Conservation (phyloP, 2,888 invertebrate species). For the Epistrophella euchroma region DNA sequence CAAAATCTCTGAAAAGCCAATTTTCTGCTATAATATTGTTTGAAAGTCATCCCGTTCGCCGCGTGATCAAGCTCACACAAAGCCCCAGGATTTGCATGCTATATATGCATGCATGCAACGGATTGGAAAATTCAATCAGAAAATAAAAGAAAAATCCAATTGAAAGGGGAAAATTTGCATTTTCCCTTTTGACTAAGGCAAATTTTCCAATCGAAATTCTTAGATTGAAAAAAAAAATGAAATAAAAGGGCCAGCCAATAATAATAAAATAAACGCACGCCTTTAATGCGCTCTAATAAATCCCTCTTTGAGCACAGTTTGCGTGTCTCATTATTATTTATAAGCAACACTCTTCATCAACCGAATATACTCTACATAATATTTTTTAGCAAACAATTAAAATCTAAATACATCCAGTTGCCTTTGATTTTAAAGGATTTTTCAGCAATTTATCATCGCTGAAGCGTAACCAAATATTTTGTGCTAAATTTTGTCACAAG, state of each 20-base stretch:
- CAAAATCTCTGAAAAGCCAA: constrained; percentile 55
- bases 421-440: constrained; percentile 41
- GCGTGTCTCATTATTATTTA: constrained; percentile 65
- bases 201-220: constrained; percentile 59
- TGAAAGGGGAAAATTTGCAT: constrained; percentile 65
- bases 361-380: neutral
- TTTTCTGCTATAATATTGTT: constrained; percentile 64
- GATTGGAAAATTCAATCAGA: constrained; percentile 74
- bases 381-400: constrained; percentile 49
- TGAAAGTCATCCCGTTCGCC: constrained; percentile 54
- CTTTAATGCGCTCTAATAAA: constrained; percentile 70
- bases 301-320: constrained; percentile 5
- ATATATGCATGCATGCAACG: constrained; percentile 36
- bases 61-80: constrained; percentile 44
- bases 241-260: constrained; percentile 5
- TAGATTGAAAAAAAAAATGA: neutral
- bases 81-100: constrained; percentile 63
- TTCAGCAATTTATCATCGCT: constrained; percentile 63
- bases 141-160: constrained; percentile 64
- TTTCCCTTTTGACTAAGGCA: constrained; percentile 40
- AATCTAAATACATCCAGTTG: constrained; percentile 56
- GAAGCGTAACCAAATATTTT: constrained; percentile 72
- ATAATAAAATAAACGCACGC: constrained; percentile 58
- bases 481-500: constrained; percentile 68
- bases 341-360: constrained; percentile 37